A percentile compares a stretch with the other conserved stretches of the same genome.
These are phyloP conservation scores for Craseonycteris thonglongyai DNA, from an alignment of 2,113 vertebrate species.

Conservation along the genomic window DNA sequence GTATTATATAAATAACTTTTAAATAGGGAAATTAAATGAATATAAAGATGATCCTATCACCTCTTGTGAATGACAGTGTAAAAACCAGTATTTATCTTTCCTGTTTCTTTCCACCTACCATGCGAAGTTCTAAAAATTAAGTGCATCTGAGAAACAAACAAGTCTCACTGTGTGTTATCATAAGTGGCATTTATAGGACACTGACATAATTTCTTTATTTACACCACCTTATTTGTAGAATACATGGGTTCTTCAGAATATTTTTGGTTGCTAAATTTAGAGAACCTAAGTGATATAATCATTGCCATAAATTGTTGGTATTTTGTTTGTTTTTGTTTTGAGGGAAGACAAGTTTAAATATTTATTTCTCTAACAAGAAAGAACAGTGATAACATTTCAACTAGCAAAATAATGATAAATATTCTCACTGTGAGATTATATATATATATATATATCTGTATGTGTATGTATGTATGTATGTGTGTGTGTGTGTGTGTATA, in stretches of 20 bases:
- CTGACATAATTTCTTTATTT: background rate
- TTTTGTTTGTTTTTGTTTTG: background rate
- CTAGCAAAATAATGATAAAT: background rate
- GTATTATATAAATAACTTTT: background rate
- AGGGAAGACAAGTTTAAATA: background rate
- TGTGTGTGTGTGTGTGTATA: no score
- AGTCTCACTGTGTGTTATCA: background rate
- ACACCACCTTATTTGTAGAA: background rate
- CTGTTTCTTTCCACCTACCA: background rate
- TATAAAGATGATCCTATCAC: background rate
- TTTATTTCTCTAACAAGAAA: background rate
- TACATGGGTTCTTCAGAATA: background rate
- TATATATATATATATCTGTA: no score
- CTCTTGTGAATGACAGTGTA: background rate
- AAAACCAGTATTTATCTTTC: background rate
- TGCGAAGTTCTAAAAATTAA: background rate
- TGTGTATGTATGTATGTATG: no score
- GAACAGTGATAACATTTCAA: background rate
- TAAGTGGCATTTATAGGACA: background rate
- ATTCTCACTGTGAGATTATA: background rate
- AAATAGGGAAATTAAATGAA: background rate
- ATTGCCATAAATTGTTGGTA: background rate
- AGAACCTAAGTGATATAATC: background rate
- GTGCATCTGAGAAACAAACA: background rate
- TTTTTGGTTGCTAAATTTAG: background rate